Conservation (phyloP, 2,113 vertebrate genomes). For the Aegithalos caudatus region DNA sequence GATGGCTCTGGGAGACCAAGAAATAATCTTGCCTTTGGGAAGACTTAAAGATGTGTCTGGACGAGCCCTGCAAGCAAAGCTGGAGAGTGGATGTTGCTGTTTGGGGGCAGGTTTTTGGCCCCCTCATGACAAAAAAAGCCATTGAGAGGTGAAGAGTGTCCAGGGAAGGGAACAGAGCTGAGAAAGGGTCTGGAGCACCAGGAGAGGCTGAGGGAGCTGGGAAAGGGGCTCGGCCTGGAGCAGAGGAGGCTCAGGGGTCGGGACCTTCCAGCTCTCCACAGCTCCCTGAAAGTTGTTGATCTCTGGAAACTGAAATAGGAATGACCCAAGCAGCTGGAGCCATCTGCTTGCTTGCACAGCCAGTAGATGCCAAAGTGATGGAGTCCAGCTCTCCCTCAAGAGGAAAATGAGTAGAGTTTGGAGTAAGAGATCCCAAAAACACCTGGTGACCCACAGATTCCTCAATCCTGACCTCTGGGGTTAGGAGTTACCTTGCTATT, state of each 20-base stretch:
- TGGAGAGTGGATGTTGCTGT: not conserved
- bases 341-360: not conserved
- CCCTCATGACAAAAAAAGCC: fast-evolving
- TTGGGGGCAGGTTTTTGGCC: not conserved
- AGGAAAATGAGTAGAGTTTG: not conserved
- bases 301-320: not conserved
- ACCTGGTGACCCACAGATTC: not conserved
- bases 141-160: not conserved
- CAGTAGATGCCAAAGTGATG: not conserved
- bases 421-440: not conserved
- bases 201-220: not conserved
- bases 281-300: not conserved
- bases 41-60: not conserved
- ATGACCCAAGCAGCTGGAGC: not conserved
- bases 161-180: not conserved
- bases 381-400: not conserved
- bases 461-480: no score
- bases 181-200: not conserved
- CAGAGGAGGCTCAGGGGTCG: not conserved
- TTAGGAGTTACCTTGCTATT: not conserved
- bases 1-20: not conserved
- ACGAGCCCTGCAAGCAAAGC: not conserved
- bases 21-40: not conserved
- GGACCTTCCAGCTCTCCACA: not conserved
- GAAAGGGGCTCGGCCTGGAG: not conserved